phyloP scores from a whole-genome alignment of 2,888 invertebrate species.

The Polymixis flavicincta region DNA sequence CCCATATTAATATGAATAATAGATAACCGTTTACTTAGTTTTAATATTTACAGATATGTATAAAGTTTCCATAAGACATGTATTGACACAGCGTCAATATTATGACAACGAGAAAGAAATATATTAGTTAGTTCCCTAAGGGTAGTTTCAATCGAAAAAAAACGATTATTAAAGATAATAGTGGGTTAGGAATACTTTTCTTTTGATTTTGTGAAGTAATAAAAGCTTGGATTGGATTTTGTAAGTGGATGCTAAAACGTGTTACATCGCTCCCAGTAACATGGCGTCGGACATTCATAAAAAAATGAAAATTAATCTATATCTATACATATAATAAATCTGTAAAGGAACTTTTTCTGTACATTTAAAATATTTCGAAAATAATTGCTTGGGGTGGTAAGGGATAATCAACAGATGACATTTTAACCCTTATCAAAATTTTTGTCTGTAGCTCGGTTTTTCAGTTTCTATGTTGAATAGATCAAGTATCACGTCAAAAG shows the following conservation, averaged over 20 bases:
- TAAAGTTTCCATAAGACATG: not conserved
- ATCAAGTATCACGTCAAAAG: too few relatives aligned
- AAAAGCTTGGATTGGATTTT: not conserved
- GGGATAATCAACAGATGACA: too few relatives aligned
- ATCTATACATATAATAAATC: too few relatives aligned
- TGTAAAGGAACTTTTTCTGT: too few relatives aligned
- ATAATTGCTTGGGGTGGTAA: too few relatives aligned
- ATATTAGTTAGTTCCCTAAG: not conserved
- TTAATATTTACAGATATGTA: not conserved
- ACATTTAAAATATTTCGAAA: too few relatives aligned
- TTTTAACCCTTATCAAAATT: too few relatives aligned
- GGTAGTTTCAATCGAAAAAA: not conserved
- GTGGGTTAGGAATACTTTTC: not conserved
- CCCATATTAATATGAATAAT: not conserved
- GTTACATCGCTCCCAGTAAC: too few relatives aligned
- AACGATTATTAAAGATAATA: not conserved
- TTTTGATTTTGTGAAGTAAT: not conserved
- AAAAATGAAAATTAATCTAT: not conserved
- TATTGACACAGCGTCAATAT: not conserved
- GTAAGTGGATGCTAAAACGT: not conserved
- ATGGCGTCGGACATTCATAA: not conserved
- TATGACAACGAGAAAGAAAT: not conserved
- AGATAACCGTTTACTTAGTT: not conserved
- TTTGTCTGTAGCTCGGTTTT: too few relatives aligned
- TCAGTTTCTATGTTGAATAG: too few relatives aligned